Conservation (phyloP, 2,797 vertebrate genomes). For the Phoebastria nigripes region DNA sequence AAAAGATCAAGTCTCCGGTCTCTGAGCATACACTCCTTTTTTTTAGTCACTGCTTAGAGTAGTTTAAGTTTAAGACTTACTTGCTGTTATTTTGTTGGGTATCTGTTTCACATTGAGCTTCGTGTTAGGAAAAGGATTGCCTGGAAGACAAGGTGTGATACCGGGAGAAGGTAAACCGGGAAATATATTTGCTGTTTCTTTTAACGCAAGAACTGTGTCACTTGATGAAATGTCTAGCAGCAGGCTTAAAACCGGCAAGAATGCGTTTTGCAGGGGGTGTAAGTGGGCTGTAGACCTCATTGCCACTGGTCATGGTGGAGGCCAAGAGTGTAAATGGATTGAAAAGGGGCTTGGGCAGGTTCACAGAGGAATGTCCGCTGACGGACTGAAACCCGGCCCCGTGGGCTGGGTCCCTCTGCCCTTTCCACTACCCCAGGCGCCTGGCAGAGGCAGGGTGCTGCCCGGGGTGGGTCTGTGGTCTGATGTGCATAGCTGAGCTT, state of each 20-base stretch:
- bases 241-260: neutral
- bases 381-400: fast-evolving
- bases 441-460: neutral
- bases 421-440: neutral
- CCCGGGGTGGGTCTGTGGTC: neutral
- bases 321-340: neutral
- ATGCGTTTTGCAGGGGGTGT: neutral
- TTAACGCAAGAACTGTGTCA: neutral
- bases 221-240: neutral
- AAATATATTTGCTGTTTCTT: neutral
- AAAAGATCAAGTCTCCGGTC: neutral
- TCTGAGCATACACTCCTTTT: neutral
- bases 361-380: neutral
- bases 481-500: fast-evolving
- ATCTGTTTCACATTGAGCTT: neutral
- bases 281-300: neutral
- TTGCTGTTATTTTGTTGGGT: neutral
- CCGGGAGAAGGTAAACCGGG: neutral
- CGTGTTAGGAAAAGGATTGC: neutral
- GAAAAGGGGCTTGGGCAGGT: neutral
- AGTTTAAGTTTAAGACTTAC: neutral
- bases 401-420: neutral
- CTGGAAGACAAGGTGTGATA: neutral
- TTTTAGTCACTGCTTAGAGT: neutral
- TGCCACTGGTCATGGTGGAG: neutral